Conservation (phyloP, 2,797 vertebrate genomes). For the Balearica regulorum region DNA sequence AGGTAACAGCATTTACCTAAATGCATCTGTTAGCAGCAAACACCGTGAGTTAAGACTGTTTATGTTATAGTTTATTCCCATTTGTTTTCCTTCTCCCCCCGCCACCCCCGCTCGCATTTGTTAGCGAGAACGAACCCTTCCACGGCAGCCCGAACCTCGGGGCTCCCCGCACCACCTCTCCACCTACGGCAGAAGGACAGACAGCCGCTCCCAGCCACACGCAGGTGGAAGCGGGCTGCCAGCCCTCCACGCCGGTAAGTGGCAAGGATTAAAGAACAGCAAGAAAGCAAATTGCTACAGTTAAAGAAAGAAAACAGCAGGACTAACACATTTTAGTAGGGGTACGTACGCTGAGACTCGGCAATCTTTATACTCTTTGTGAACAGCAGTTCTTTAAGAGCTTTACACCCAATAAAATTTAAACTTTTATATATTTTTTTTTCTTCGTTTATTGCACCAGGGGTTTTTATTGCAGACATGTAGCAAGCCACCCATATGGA, state of each 20-base stretch:
- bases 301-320: constrained; percentile 60
- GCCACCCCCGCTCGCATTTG: neutral
- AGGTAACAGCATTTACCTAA: constrained; percentile 84
- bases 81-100: constrained; percentile 33
- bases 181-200: neutral
- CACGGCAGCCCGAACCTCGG: neutral
- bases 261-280: constrained; percentile 51
- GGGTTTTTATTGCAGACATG: constrained; percentile 67
- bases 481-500: constrained; percentile 70
- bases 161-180: neutral
- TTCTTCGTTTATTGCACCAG: constrained; percentile 66
- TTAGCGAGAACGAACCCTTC: neutral
- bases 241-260: neutral
- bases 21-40: constrained; percentile 79
- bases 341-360: constrained; percentile 19
- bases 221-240: neutral
- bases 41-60: constrained; percentile 62
- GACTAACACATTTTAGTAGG: constrained; percentile 41
- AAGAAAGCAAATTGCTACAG: constrained; percentile 12
- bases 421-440: constrained; percentile 72
- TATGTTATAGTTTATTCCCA: constrained; percentile 58
- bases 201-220: neutral
- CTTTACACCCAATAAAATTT: constrained; percentile 78
- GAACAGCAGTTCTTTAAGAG: constrained; percentile 74
- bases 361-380: constrained; percentile 58